These are phyloP conservation scores for Chromobotia macracanthus DNA, from an alignment of 2,797 vertebrate species.

Conservation along the genomic window DNA sequence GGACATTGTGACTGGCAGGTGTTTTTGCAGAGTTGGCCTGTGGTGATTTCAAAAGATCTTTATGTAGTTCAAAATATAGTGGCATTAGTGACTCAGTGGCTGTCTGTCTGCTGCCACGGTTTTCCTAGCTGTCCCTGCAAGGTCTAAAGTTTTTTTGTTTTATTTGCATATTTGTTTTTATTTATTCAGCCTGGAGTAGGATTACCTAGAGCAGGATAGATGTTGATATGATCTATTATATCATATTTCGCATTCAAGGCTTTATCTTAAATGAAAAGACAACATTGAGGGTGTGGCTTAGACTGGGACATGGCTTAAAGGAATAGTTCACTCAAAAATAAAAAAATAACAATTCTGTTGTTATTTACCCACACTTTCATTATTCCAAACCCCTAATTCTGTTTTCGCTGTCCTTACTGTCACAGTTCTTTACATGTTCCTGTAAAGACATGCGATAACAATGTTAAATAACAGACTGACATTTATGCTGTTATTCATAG, in stretches of 20 bases:
- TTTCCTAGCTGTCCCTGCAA: background rate
- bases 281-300: conserved; percentile 17
- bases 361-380: background rate
- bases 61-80: background rate
- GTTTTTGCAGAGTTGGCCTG: conserved; percentile 42
- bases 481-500: too few species aligned
- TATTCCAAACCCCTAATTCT: background rate
- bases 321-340: background rate
- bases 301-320: background rate
- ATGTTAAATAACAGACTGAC: too few species aligned
- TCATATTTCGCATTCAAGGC: conserved; percentile 10
- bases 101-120: conserved; percentile 16
- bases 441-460: too few species aligned
- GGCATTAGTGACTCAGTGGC: background rate
- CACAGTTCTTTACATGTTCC: background rate
- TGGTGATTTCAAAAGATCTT: conserved; percentile 28
- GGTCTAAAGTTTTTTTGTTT: background rate
- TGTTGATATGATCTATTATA: conserved; percentile 25
- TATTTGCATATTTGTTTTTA: conserved; percentile 21
- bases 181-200: conserved; percentile 19
- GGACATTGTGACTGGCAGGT: conserved; percentile 50
- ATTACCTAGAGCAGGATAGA: background rate
- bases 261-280: conserved; percentile 37
- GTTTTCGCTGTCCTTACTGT: too few species aligned
- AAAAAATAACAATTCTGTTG: background rate